Conservation (phyloP, 1,140 invertebrate species). For the Parasteatoda tepidariorum region DNA sequence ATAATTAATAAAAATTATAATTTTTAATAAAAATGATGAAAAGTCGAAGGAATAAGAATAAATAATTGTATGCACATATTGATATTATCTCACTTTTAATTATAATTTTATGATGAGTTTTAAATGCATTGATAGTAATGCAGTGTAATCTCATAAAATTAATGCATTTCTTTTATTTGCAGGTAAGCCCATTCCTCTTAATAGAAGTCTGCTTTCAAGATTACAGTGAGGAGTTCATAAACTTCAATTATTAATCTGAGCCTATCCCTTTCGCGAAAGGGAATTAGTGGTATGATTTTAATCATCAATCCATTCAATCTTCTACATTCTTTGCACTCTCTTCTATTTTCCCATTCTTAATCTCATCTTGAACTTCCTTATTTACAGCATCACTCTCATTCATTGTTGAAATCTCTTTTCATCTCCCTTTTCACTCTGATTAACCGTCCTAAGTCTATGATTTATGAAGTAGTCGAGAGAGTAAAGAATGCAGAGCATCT, state of each 20-base stretch:
- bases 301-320: background rate
- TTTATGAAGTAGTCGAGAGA: background rate
- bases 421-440: background rate
- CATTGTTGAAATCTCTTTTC: background rate
- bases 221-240: background rate
- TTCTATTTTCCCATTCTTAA: background rate
- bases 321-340: background rate
- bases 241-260: background rate
- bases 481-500: background rate
- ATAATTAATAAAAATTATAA: no score
- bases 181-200: background rate
- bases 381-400: background rate
- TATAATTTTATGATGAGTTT: no score
- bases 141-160: no score
- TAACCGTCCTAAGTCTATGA: background rate
- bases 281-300: background rate
- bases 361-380: background rate
- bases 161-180: background rate
- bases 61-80: no score
- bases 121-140: no score
- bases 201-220: background rate
- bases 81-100: no score
- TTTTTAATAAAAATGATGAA: no score
- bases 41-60: no score
- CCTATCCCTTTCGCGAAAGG: background rate